phyloP scores from a whole-genome alignment of 2,113 vertebrate genomes.

The Ictalurus furcatus region DNA sequence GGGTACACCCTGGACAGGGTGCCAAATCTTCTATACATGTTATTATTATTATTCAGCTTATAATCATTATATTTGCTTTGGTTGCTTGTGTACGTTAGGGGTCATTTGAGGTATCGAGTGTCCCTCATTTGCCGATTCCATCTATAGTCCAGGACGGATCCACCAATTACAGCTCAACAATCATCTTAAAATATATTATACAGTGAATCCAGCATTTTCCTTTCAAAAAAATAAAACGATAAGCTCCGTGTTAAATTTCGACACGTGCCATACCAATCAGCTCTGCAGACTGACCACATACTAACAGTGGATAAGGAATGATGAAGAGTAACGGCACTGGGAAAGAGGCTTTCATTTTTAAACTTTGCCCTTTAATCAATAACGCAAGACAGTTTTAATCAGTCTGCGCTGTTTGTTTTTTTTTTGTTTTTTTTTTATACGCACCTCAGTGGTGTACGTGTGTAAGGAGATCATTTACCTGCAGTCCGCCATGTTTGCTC shows the following conservation, averaged over 20 bases:
- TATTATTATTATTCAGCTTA: not conserved
- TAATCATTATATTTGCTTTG: not conserved
- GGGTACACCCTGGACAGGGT: too few species aligned
- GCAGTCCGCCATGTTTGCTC: constrained; percentile 46
- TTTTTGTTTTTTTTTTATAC: constrained; percentile 1
- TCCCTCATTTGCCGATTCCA: too few species aligned
- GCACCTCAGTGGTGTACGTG: not conserved
- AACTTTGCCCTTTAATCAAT: constrained; percentile 45
- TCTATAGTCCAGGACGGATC: not conserved
- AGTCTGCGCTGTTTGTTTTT: constrained; percentile 22
- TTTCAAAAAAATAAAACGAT: too few species aligned
- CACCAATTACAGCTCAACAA: not conserved
- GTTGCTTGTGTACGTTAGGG: not conserved
- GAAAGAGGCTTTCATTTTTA: constrained; percentile 44
- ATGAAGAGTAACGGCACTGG: constrained; percentile 21
- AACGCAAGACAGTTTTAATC: constrained; percentile 52
- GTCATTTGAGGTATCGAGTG: not conserved
- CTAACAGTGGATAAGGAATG: not conserved
- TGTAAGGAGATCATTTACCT: constrained; percentile 16
- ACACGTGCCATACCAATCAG: not conserved
- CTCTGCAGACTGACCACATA: not conserved
- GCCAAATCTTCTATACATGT: too few species aligned
- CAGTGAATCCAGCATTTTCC: not conserved
- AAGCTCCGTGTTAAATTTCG: not conserved
- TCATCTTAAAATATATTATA: not conserved